Conservation (phyloP, 2,113 vertebrate genomes). For the Manacus vitellinus region DNA sequence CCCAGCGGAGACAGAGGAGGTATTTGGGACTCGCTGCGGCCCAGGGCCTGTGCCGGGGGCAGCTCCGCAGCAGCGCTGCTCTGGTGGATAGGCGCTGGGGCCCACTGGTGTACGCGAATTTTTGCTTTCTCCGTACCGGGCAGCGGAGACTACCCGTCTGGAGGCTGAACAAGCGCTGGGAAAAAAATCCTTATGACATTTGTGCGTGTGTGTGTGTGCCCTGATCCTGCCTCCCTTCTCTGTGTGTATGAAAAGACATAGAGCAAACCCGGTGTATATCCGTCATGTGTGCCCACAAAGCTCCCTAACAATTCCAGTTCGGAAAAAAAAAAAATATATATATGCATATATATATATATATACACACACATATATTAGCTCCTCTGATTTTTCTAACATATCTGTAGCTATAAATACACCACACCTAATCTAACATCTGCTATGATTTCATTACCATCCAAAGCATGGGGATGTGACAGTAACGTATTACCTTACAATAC, state of each 20-base stretch:
- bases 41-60: background rate
- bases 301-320: background rate
- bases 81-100: background rate
- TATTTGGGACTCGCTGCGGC: background rate
- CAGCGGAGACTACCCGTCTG: background rate
- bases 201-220: conserved; percentile 2
- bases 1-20: background rate
- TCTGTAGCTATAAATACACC: conserved; percentile 51
- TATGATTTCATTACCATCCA: conserved; percentile 69
- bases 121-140: background rate
- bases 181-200: background rate
- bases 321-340: background rate
- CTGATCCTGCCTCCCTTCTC: conserved; percentile 5
- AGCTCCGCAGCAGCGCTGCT: background rate
- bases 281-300: background rate
- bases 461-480: conserved; percentile 69
- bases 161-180: background rate
- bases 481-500: conserved; percentile 66
- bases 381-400: conserved; percentile 43
- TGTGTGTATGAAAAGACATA: background rate
- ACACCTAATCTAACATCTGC: conserved; percentile 67
- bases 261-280: background rate
- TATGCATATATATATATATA: background rate
- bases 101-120: background rate
- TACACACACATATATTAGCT: background rate